These are phyloP conservation scores for Andrena chrysosceles DNA, from an alignment of 2,888 invertebrate genomes.

Conservation along the genomic window DNA sequence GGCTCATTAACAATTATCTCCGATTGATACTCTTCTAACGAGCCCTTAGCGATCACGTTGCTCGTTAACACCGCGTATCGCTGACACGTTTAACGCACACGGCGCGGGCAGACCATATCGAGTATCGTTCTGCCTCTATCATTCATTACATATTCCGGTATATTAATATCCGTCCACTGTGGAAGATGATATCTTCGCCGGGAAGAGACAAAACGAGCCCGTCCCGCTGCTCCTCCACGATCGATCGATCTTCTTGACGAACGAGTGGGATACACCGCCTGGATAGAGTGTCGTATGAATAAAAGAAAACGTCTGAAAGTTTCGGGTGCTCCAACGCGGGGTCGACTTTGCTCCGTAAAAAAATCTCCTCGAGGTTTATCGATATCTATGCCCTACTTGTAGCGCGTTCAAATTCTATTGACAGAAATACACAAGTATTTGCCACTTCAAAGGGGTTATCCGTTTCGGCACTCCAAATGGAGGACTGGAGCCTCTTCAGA, in stretches of 20 bases:
- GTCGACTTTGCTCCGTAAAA: neutral
- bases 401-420: neutral
- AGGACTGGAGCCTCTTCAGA: neutral
- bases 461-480: neutral
- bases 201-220: constrained; percentile 69
- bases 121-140: constrained; percentile 60
- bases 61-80: constrained; percentile 64
- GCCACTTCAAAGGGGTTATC: neutral
- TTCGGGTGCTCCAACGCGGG: neutral
- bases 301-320: constrained; percentile 29
- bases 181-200: constrained; percentile 64
- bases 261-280: constrained; percentile 46
- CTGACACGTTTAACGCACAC: constrained; percentile 43
- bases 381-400: neutral
- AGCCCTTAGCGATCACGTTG: constrained; percentile 61
- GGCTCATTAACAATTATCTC: constrained; percentile 70
- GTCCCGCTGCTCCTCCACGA: constrained; percentile 45
- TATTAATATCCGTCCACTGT: constrained; percentile 65
- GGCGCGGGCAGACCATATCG: constrained; percentile 37
- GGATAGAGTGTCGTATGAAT: constrained; percentile 48
- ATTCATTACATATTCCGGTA: constrained; percentile 63
- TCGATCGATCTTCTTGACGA: constrained; percentile 69
- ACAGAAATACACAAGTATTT: too few relatives aligned
- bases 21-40: constrained; percentile 71
- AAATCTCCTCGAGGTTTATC: neutral